phyloP scores from a whole-genome alignment of 2,888 invertebrate genomes.

The Julus scanicus region DNA sequence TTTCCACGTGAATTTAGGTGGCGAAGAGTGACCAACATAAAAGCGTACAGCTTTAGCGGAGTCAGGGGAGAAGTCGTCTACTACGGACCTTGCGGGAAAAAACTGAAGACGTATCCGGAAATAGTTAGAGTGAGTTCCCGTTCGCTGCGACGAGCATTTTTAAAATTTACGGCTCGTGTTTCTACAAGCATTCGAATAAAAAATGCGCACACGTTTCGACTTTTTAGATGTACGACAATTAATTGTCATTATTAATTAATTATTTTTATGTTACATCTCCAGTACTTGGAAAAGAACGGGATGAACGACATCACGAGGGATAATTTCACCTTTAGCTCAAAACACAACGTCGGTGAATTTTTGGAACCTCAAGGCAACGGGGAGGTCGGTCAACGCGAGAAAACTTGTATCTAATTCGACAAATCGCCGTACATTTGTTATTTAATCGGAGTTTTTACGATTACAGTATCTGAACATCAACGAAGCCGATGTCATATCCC shows the following conservation, averaged over 20 bases:
- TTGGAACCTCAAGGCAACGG: conserved; percentile 78
- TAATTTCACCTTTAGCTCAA: conserved; percentile 92
- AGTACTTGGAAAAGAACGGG: conserved; percentile 80
- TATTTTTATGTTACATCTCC: conserved; percentile 60
- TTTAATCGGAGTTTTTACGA: no score
- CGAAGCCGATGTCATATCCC: conserved; percentile 62
- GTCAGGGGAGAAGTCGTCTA: conserved; percentile 95
- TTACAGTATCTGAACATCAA: conserved; percentile 61
- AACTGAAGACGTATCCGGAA: conserved; percentile 73
- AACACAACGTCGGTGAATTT: conserved; percentile 90
- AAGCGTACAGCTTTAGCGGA: conserved; percentile 85
- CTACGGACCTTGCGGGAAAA: conserved; percentile 76
- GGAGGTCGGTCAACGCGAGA: conserved; percentile 54
- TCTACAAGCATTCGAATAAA: no score
- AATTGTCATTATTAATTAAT: no score
- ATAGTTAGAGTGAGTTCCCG: conserved; percentile 69
- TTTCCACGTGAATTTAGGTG: conserved; percentile 71
- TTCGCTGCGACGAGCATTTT: background rate
- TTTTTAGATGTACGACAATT: no score
- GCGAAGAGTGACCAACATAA: conserved; percentile 92
- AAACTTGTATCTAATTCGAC: no score
- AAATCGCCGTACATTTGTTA: no score
- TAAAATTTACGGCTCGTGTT: no score
- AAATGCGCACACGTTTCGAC: no score
- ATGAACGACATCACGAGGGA: conserved; percentile 78